Evolutionary conservation across 2,888 invertebrate genomes (phyloP), one percentile per base, ranked within the genome.

Genomic region (Amphipoea oculea): DNA sequence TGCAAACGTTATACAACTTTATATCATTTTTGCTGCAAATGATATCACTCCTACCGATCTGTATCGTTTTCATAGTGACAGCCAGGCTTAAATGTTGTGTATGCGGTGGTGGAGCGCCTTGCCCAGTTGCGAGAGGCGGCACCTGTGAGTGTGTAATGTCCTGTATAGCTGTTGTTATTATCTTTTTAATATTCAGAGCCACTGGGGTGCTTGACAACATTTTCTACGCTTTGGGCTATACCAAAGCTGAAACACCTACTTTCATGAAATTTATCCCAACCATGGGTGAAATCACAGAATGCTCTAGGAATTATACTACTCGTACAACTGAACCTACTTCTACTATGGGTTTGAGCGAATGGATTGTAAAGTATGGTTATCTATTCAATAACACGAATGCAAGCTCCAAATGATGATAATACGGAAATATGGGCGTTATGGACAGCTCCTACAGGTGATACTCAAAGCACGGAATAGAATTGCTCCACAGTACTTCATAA

Each of bases 1-100:
- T 96, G 40, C 96, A 96, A 87, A 95, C 96, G 2, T 20, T 94
- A 3, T 96, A 96, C 90, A 96, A 96, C 90, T 94, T 95, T 77
- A 89, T 96, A 90, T 96, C 96, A 14, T 95, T 95, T 76, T 0
- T 95, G 73, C 88, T 96, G 29, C 96, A 96, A 91, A 91, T 95
- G 90, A 71, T 95, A 79, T 96, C 96, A 0, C 91, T 96, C 0
- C 89, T 96, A 87, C 96, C 96, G 0, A 95, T 96, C 70, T 96
- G 96, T 81, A 73, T 93, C 4, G 94, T 96, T 29, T 96, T 96
- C 65, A 72, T 96, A 4, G 67, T 95, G 5, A 94, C 96, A 9
- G 91, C 96, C 1, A 90, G 92, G 54, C 89, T 96, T 51, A 95
- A 94, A 78, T 95, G 95, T 79, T 94, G 95, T 65, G 92, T 96